Conservation (phyloP, 2,888 invertebrate species). For the Zootermopsis nevadensis region DNA sequence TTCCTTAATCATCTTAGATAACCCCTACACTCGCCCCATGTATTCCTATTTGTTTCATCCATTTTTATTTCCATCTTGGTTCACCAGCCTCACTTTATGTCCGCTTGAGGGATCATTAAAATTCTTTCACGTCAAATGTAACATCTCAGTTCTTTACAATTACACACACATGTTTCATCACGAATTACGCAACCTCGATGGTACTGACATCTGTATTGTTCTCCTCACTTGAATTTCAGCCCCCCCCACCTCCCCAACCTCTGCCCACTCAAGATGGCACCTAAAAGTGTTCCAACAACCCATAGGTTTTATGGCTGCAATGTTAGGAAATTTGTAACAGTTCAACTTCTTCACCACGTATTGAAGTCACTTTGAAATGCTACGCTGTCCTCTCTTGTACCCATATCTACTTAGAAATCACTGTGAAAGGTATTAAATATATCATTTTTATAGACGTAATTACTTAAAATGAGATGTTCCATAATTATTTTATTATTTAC, state of each 20-base stretch:
- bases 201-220: neutral
- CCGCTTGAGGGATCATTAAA: neutral
- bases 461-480: too few relatives aligned
- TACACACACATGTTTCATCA: neutral
- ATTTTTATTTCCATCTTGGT: neutral
- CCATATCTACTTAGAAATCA: too few relatives aligned
- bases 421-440: too few relatives aligned
- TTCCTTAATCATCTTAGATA: neutral
- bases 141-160: neutral
- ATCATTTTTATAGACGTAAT: too few relatives aligned
- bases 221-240: conserved; percentile 8
- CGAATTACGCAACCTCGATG: neutral
- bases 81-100: neutral
- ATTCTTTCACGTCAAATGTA: neutral
- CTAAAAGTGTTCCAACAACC: neutral
- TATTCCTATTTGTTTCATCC: neutral
- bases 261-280: neutral
- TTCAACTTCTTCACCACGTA: too few relatives aligned
- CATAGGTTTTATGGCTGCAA: neutral
- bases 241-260: neutral
- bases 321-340: neutral
- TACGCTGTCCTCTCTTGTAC: too few relatives aligned
- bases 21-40: neutral
- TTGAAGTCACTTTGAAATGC: too few relatives aligned
- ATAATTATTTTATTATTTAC: too few relatives aligned